Percentiles rank a stretch among this genome's conserved stretches.
Conservation (phyloP, 1,140 invertebrate genomes). For the Brachionus paranguensis region DNA sequence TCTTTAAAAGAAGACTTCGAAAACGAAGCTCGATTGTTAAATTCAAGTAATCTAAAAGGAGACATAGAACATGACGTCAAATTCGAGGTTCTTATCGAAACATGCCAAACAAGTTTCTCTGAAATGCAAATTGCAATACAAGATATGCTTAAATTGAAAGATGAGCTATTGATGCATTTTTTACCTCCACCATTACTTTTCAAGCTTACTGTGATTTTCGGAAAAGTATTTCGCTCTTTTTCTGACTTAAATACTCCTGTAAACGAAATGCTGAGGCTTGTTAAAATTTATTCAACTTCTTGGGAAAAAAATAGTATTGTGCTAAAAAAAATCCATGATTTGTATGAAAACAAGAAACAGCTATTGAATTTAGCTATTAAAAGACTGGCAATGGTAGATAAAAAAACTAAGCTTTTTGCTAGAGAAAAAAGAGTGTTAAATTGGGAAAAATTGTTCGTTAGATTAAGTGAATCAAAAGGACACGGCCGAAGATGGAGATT, state of each 20-base stretch:
- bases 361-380: conserved; percentile 54
- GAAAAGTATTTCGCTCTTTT: conserved; percentile 48
- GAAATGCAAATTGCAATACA: conserved; percentile 35
- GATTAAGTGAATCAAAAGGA: conserved; percentile 49
- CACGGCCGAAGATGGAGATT: conserved; percentile 55
- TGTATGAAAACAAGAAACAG: conserved; percentile 53
- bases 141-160: conserved; percentile 52
- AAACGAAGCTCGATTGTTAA: background rate
- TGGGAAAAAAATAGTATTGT: conserved; percentile 55
- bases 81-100: conserved; percentile 12
- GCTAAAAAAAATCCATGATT: conserved; percentile 53
- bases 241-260: conserved; percentile 50
- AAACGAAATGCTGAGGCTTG: conserved; percentile 51
- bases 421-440: conserved; percentile 52
- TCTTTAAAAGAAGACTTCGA: background rate
- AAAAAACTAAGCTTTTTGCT: conserved; percentile 51
- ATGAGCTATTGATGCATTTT: conserved; percentile 50
- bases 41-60: background rate
- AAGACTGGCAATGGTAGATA: conserved; percentile 51
- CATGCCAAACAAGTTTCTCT: conserved; percentile 3
- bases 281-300: conserved; percentile 51
- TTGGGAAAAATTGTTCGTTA: conserved; percentile 54
- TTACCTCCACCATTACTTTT: conserved; percentile 51
- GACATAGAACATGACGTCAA: background rate
- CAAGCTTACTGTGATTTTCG: conserved; percentile 48